Evolutionary conservation across 37 sponge, comb jelly and placozoan species (phyloP), one percentile per base, ranked within the genome.

Genomic region (Axinella damicornis): DNA sequence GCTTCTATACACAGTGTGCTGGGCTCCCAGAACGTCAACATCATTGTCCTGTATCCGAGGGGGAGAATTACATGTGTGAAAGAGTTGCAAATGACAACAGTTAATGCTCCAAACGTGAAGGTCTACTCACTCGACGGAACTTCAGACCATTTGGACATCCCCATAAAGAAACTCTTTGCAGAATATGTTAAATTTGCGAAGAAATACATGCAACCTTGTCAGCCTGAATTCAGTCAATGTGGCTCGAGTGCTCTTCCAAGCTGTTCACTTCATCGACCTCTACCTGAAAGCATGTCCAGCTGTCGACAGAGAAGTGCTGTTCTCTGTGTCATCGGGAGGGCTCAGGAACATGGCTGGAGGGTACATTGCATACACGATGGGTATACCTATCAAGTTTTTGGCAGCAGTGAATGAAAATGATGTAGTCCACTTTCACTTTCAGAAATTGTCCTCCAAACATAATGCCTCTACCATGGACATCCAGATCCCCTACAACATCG

Each of bases 51-150:
- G 72, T 93, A 84, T 81, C 94, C 94, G 24, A 34, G 76, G 5
- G 65, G 58, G 31, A 80, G 77, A 25, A 37, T 89, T 19, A 83
- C 80, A 31, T 28, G 71, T 30, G 65, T 89, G 27, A 89, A 93
- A 69, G 86, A 84, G 79, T 82, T 84, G 14, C 90, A 89, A 37
- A 93, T 93, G 89, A 89, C 94, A 9, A 89, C 94, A 2, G 73
- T 85, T 12, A 34, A 54, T 6, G 80, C 89, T 24, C 65, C 76
- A 27, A 89, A 89, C 57, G 87, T 89, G 5, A 57, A 39, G 0
- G 87, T 89, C 16, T 76, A 72, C 55, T 70, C 72, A 0, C 71
- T 73, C 14, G 90, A 89, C 0, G 83, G 87, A 6, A 74, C 57
- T 24, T 57, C 73, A 18, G 93, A 92, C 53, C 85, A 92, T 31